Base-by-base conservation (phyloP, 2,797 vertebrate species). In the Rhinatrema bivittatum region DNA sequence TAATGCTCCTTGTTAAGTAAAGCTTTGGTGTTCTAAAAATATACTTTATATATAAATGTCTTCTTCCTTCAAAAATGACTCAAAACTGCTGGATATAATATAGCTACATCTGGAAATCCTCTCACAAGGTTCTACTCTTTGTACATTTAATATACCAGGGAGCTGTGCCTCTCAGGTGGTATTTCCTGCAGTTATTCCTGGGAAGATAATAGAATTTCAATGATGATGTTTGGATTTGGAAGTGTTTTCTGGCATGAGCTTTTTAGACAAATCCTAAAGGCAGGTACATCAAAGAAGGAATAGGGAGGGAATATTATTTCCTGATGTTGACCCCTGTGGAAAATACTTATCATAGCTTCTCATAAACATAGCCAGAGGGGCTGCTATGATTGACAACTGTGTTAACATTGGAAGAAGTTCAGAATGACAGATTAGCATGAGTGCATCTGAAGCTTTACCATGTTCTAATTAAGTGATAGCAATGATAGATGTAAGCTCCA, bases 401-500 rank as follows among this genome's bases (percentile, higher is more conserved):
- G 50, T 49, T 62, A 68, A 66, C 41, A 23, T 50, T 72, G 81
- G 61, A 74, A 79, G 67, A 70, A 75, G 62, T 76, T 80, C 40
- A 72, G 74, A 80, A 79, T 73, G 73, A 74, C 40, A 59, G 77
- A 81, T 85, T 73, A 75, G 59, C 70, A 50, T 58, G 46, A 76
- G 66, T 67, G 68, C 59, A 76, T 81, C 71, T 79, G 62, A 82
- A 82, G 54, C 36, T 52, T 53, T 60, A 68, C 65, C 68, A 81
- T 75, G 66, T 77, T 82, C 73, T 81, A 85, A 91, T 89, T 86
- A 89, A 78, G 56, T 57, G 51, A 81, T 69, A 76, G 63, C 65
- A 79, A 79, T 79, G 75, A 86, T 79, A 85, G 76, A 84, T 81
- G 72, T 69, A 80, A 79, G 78, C 63, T 72, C 62, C 65, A 78